Percentiles rank a stretch among this genome's conserved stretches.
These are phyloP conservation scores for Heliconius hortense DNA, from an alignment of 2,888 invertebrate genomes.

Conservation along the genomic window DNA sequence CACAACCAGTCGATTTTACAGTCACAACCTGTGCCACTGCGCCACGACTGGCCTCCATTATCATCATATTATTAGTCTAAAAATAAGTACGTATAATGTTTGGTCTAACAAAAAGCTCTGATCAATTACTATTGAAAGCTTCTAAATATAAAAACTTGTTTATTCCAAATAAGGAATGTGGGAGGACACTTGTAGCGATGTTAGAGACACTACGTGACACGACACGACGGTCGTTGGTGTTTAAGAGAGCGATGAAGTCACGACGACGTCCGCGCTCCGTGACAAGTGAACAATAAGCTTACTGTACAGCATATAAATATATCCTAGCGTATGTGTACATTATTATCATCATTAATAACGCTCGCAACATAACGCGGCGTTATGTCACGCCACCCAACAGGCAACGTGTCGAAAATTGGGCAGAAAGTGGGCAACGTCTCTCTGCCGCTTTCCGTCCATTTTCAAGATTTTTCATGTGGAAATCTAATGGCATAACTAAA, in stretches of 20 bases:
- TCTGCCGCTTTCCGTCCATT: too few species aligned
- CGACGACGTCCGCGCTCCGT: constrained; percentile 42
- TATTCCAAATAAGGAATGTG: not conserved
- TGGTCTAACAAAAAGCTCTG: not conserved
- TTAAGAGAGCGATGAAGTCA: constrained; percentile 48
- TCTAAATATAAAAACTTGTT: not conserved
- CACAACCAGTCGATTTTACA: too few species aligned
- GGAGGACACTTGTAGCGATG: constrained; percentile 22
- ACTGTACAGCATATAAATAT: constrained; percentile 27
- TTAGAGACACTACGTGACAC: constrained; percentile 17
- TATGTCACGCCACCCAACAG: too few species aligned
- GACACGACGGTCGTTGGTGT: not conserved
- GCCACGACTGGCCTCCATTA: too few species aligned
- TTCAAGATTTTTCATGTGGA: too few species aligned
- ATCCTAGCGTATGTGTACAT: not conserved
- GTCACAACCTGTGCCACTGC: too few species aligned
- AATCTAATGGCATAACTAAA: too few species aligned
- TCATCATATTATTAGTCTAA: too few species aligned
- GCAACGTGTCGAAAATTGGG: too few species aligned
- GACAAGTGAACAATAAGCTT: constrained; percentile 45
- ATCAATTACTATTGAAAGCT: not conserved
- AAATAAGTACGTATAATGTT: not conserved
- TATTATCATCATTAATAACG: too few species aligned
- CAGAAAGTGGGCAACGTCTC: too few species aligned
- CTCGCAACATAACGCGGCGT: too few species aligned